phyloP scores from a whole-genome alignment of 2,797 vertebrate species.

The Spinibarbus caldwelli region DNA sequence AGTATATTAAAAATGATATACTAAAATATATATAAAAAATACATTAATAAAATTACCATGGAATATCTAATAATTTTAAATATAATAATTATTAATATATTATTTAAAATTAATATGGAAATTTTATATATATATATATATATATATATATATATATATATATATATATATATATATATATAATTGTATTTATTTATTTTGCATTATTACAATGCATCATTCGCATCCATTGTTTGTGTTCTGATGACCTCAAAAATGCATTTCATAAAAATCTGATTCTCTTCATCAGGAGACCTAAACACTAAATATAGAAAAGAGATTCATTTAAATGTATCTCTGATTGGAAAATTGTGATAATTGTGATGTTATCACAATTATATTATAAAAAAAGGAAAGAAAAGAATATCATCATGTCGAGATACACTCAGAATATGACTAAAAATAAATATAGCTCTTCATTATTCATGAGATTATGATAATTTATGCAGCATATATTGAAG shows the following conservation, averaged over 20 bases:
- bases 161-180: too few species aligned
- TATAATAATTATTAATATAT: not conserved
- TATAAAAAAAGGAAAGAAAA: too few species aligned
- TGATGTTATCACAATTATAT: not conserved
- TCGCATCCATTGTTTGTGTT: not conserved
- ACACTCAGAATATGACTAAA: not conserved
- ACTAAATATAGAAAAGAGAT: not conserved
- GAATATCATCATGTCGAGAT: not conserved
- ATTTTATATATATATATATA: too few species aligned
- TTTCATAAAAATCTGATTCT: not conserved
- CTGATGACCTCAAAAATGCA: not conserved
- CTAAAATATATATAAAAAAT: too few species aligned
- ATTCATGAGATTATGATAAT: not conserved
- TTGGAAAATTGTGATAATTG: not conserved
- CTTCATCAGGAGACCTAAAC: not conserved
- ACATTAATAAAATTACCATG: too few species aligned
- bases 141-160: too few species aligned
- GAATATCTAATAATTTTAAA: too few species aligned
- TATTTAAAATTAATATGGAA: too few species aligned
- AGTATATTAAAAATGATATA: not conserved
- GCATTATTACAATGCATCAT: not conserved
- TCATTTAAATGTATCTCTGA: not conserved
- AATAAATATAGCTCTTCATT: constrained; percentile 5
- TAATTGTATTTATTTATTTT: not conserved
- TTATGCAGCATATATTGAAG: not conserved